These are phyloP conservation scores for Pilophorus perplexus DNA, from an alignment of 2,888 invertebrate genomes.

Conservation along the genomic window DNA sequence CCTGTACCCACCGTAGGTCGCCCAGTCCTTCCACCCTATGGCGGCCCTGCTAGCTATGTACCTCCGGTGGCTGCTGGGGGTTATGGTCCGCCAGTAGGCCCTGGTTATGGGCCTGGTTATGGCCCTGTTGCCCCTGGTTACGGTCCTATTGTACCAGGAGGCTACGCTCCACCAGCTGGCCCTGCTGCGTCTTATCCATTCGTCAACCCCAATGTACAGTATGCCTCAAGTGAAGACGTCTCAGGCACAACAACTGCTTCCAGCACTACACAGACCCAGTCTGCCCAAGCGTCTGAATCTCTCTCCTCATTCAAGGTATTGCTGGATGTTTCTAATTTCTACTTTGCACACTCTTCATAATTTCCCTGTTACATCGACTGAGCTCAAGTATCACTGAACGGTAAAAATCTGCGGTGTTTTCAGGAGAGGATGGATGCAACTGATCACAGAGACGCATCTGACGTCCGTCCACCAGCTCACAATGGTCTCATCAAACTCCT, in stretches of 20 bases:
- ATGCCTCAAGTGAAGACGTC: conserved; percentile 41
- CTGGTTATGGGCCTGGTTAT: conserved; percentile 11
- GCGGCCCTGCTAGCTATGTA: too few relatives aligned
- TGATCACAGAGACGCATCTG: conserved; percentile 44
- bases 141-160: conserved; percentile 8
- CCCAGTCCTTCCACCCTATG: neutral
- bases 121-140: conserved; percentile 5
- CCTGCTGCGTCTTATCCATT: conserved; percentile 37
- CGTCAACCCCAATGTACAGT: conserved; percentile 46
- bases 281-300: conserved; percentile 10
- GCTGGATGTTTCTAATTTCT: too few relatives aligned
- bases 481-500: conserved; percentile 49
- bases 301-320: conserved; percentile 23
- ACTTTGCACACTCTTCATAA: too few relatives aligned
- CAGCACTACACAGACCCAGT: conserved; percentile 31
- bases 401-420: neutral
- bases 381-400: too few relatives aligned
- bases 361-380: too few relatives aligned
- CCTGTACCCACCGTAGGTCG: neutral
- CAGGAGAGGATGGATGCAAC: conserved; percentile 41
- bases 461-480: conserved; percentile 45
- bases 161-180: conserved; percentile 6
- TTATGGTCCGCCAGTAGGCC: neutral
- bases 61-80: too few relatives aligned
- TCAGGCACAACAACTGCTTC: conserved; percentile 29